Percentiles rank a stretch among this genome's conserved stretches.
Evolutionary conservation across 2,113 vertebrate species (phyloP).

Genomic region (Setophaga kirtlandii): DNA sequence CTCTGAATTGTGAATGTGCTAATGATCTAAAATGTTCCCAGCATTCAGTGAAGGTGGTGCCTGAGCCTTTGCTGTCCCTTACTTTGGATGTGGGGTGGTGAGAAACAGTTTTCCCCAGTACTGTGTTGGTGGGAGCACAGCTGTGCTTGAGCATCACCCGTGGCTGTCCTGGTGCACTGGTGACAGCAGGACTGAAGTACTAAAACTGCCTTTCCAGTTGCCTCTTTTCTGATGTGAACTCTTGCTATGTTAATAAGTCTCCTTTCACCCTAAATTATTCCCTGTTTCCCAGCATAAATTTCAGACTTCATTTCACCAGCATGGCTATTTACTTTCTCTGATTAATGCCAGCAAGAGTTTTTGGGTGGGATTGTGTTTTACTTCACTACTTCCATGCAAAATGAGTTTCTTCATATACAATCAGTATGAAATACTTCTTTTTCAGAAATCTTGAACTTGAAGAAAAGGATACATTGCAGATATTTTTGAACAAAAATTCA

Average conservation of each 20-base stretch:
- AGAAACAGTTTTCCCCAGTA: neutral
- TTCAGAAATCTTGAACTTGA: neutral
- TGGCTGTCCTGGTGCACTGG: neutral
- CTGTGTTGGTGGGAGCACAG: neutral
- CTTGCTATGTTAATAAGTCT: neutral
- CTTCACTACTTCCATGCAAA: neutral
- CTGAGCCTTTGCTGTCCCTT: neutral
- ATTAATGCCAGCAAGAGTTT: neutral
- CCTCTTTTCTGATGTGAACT: neutral
- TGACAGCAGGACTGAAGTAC: neutral
- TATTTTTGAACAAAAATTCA: neutral
- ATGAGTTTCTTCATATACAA: neutral
- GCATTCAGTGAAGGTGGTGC: fast-evolving
- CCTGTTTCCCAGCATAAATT: neutral
- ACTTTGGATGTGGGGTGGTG: fast-evolving
- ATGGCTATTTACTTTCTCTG: neutral
- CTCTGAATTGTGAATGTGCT: neutral
- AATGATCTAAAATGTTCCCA: fast-evolving
- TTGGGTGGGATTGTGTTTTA: neutral
- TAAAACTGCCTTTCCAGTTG: neutral
- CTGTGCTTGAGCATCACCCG: neutral
- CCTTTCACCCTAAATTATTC: neutral
- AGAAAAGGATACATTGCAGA: neutral
- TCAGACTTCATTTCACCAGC: neutral
- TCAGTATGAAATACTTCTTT: neutral